These are phyloP conservation scores for Globodera ellingtonae DNA, from an alignment of 1,140 invertebrate genomes.

Conservation along the genomic window DNA sequence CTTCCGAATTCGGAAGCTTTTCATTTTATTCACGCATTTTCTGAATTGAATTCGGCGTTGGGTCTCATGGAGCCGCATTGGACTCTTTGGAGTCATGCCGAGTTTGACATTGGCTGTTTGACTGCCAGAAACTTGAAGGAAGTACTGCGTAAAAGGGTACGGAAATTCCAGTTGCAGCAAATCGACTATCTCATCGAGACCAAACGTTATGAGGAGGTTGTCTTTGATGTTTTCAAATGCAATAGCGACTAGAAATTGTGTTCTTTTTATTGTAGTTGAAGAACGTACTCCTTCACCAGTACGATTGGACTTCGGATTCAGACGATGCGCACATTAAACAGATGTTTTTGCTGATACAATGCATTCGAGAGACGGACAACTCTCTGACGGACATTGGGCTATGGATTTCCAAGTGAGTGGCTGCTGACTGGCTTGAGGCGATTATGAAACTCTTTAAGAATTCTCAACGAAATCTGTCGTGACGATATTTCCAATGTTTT, in stretches of 20 bases:
- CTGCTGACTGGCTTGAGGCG: neutral
- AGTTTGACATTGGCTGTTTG: conserved; percentile 27
- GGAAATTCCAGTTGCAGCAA: conserved; percentile 1
- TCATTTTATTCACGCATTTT: conserved; percentile 7
- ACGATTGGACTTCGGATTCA: conserved; percentile 31
- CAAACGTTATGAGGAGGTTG: conserved; percentile 3
- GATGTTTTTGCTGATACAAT: conserved; percentile 18
- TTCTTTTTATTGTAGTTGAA: conserved; percentile 16
- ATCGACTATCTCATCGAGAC: neutral
- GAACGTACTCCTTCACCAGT: conserved; percentile 27
- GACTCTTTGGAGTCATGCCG: conserved; percentile 3
- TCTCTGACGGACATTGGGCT: neutral
- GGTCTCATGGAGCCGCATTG: conserved; percentile 1
- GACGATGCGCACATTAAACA: conserved; percentile 31
- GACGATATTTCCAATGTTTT: neutral
- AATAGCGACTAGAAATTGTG: neutral
- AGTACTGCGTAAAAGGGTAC: conserved; percentile 20
- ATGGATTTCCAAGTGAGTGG: neutral
- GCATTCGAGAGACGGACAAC: conserved; percentile 6
- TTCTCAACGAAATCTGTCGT: neutral
- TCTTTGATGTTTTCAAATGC: neutral
- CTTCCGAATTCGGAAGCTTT: conserved; percentile 9
- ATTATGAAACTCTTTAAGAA: neutral
- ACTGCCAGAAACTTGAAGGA: conserved; percentile 24
- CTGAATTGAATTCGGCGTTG: conserved; percentile 9